Evolutionary conservation across 2,113 vertebrate species (phyloP), one percentile per base, ranked within the genome.

Genomic region (Aix galericulata): DNA sequence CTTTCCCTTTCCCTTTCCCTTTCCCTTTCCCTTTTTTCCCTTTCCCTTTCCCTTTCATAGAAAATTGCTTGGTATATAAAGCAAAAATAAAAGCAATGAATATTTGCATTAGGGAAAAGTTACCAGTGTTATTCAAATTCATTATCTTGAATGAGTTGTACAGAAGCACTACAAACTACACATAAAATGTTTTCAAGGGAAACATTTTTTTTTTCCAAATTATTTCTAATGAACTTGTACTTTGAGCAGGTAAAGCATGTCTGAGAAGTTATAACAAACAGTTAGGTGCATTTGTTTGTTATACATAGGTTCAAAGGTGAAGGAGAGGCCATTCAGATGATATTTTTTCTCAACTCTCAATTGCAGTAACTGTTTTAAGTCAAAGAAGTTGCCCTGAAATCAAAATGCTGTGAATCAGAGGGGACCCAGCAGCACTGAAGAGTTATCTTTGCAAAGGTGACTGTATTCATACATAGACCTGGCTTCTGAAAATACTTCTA

Each of bases 361-460:
- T 50, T 68, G 3, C 8, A 89, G 8, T 50, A 77, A 31, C 2
- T 40, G 11, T 20, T 85, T 62, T 44, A 74, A 77, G 32, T 64
- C 21, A 60, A 72, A 88, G 7, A 3, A 58, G 29, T 87, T 94
- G 29, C 3, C 60, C 44, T 53, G 42, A 89, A 79, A 60, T 84
- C 53, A 82, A 82, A 56, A 0, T 0, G 1, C 12, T 60, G 13
- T 31, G 20, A 75, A 27, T 48, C 56, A 67, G 26, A 17, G 32
- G 26, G 31, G 78, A 76, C 25, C 38, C 5, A 36, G n/a, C 18
- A 80, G 16, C 7, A 27, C 2, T 42, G 27, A 77, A 93, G 10
- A 29, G 5, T 11, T 97, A 68, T 85, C 44, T 82, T 84, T 63
- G 71, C 53, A 83, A 93, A 91, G 58, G 40, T 95, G 71, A 87